Base-by-base conservation (phyloP, 2,888 invertebrate species). In the Nomada flava region DNA sequence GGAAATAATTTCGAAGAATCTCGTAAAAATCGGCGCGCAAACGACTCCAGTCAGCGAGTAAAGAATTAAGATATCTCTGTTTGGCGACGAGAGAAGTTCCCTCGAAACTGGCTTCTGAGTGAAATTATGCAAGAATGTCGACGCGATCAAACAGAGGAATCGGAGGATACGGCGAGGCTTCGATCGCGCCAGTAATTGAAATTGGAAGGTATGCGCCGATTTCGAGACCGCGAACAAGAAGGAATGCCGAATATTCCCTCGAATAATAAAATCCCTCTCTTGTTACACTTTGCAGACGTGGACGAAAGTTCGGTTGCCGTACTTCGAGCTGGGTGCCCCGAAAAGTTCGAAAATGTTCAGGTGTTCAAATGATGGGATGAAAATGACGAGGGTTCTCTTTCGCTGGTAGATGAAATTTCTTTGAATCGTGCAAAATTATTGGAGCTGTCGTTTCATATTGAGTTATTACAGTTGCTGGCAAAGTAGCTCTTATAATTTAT, bases 21-120 rank as follows among this genome's bases (percentile, higher is more conserved):
- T 26, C 42, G 44, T 26, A 65, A 73, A 73, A 65, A 73, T 64
- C 11, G 44, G 29, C 47, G 47, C 55, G 64, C 64, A 47, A 73
- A 57, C 11, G 15, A 29, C 13, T 20, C 55, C 11, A 23, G 53
- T 23, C 2, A n/a, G 50, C 62, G 13, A 59, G 59, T 13, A 55
- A 72, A 59, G 62, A 82, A 85, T 85, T 79, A 82, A 85, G 85
- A 85, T 84, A 79, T 84, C 55, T 64, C 7, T 60, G 63, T 72
- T 47, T 70, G 59, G 44, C 20, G 20, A 73, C 20, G 65, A 2
- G 5, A 11, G 44, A 47, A 29, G 23, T 26, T 23, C 55, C 62
- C 7, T 67, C 53, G 26, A 10, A 55, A 76, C 57, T 65, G 59
- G 62, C 59, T 84, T 65, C 74, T 76, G 65, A 57, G 65, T 44